These are phyloP conservation scores for Tetrao urogallus DNA, from an alignment of 2,113 vertebrate species.

Conservation along the genomic window DNA sequence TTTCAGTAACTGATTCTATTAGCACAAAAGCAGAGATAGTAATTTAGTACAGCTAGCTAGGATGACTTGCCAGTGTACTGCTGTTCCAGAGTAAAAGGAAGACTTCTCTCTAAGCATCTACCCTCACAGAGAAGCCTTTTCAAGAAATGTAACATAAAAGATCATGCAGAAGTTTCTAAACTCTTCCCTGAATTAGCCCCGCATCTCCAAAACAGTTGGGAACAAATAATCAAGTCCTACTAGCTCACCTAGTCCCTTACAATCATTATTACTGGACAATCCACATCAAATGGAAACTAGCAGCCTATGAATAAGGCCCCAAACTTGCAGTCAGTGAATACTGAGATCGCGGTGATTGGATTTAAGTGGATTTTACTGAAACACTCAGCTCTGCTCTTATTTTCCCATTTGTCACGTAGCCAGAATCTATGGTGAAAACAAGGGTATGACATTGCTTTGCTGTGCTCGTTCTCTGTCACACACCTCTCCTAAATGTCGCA, in stretches of 20 bases:
- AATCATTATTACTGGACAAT: background rate
- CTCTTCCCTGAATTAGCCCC: background rate
- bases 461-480: background rate
- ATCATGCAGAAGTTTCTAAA: background rate
- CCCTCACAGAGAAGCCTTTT: background rate
- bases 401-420: background rate
- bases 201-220: background rate
- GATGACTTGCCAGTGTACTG: background rate
- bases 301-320: background rate
- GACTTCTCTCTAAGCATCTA: background rate
- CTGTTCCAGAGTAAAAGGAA: background rate
- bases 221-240: background rate
- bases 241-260: background rate
- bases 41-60: background rate
- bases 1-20: background rate
- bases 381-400: background rate
- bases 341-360: background rate
- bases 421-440: background rate
- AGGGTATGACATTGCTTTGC: background rate
- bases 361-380: background rate
- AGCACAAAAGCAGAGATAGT: background rate
- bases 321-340: background rate
- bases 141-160: fast-evolving
- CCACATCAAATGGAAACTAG: background rate
- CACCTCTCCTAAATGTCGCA: slow-evolving; percentile 82